A percentile compares a stretch with the other conserved stretches of the same genome.
phyloP scores from a whole-genome alignment of 2,797 vertebrate genomes.

The Lepus townsendii region DNA sequence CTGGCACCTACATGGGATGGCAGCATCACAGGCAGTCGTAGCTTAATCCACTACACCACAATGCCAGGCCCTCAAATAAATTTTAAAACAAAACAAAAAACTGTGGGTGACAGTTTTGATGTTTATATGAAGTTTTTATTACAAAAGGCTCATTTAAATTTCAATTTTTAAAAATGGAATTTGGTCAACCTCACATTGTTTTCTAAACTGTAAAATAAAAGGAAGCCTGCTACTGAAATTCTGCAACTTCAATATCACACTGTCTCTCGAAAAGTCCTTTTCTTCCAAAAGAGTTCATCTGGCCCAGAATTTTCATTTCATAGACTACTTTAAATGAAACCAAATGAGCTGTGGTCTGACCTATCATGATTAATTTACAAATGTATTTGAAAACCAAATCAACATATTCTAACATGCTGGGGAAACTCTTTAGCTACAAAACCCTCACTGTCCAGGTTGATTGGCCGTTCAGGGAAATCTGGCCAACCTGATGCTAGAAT shows the following conservation, averaged over 20 bases:
- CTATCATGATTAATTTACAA: background rate
- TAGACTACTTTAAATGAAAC: constrained; percentile 14
- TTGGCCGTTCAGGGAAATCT: background rate
- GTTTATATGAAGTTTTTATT: background rate
- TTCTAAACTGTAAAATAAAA: constrained; percentile 60
- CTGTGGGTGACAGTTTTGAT: background rate
- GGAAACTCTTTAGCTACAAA: background rate
- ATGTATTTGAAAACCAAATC: constrained; percentile 39
- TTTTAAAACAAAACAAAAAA: no score
- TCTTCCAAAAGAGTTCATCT: constrained; percentile 44
- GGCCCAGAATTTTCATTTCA: background rate
- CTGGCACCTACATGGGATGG: no score
- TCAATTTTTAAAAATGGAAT: constrained; percentile 1
- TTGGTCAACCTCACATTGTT: constrained; percentile 18
- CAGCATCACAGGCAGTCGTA: no score
- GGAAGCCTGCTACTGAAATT: constrained; percentile 23
- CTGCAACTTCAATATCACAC: background rate
- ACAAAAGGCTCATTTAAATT: background rate
- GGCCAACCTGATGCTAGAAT: background rate
- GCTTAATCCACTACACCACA: no score
- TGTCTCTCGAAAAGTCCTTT: background rate
- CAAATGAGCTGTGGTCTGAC: background rate
- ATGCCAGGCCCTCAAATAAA: no score
- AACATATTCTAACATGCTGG: background rate
- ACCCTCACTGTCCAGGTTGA: background rate